Evolutionary conservation across 2,797 vertebrate species (phyloP), one percentile per base, ranked within the genome.

Genomic region (Hyperoplus immaculatus): DNA sequence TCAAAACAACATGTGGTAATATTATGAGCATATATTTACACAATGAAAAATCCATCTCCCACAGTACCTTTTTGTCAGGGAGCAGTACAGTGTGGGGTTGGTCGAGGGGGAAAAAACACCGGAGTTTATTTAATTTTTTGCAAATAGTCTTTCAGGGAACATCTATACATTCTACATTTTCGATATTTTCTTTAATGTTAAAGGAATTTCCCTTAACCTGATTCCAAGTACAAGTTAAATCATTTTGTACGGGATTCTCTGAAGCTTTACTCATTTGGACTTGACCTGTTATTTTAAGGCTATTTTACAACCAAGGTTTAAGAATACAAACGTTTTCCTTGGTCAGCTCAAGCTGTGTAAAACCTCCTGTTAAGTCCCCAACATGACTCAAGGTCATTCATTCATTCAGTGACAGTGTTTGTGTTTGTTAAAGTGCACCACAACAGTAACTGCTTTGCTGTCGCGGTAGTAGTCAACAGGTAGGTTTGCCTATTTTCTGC

Each of bases 341-440:
- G 36, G 71, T 80, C 49, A n/a, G 41, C 62, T 80, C 42, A 72
- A 72, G 55, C 51, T 16, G 57, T 77, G 67, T 77, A 63, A 82
- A 88, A 83, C 95, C 96, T 96, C 91, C 95, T 89, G 96, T 96
- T 93, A 93, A 81, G 88, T 94, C 94, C 89, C 86, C 81, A 29
- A 85, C 89, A 87, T 92, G 29, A 29, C 89, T 96, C 95, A 96
- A 96, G 96, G 96, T 97, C 95, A 95, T 91, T 93, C 84, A 83
- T 88, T 54, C 92, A 88, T 64, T 46, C 63, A 56, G 63, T 38
- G 75, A 83, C 81, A 54, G 45, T 70, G 51, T 75, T 72, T 84
- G 76, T 82, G 69, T 73, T 80, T 74, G 77, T 77, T 50, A 62
- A 82, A 55, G 69, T 81, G 65, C 59, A 45, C 66, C 59, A 45